phyloP scores from a whole-genome alignment of 2,113 vertebrate genomes.

The Salvator merianae region DNA sequence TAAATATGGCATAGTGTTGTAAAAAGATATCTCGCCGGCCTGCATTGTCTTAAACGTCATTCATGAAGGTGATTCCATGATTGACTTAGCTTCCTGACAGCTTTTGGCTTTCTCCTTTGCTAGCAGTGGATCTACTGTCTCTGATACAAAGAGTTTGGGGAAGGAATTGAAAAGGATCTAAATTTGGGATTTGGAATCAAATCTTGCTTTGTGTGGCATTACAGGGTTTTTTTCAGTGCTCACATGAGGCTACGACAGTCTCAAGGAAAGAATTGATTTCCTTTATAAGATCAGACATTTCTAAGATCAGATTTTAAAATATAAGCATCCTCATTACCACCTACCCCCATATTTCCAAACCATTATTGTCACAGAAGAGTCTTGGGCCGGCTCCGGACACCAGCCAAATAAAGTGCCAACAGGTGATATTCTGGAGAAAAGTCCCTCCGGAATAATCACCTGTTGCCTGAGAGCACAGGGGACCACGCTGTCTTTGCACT shows the following conservation, averaged over 20 bases:
- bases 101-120: neutral
- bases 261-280: neutral
- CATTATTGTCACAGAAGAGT: neutral
- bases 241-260: neutral
- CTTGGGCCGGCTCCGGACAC: too few relatives aligned
- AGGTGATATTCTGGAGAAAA: too few relatives aligned
- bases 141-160: neutral
- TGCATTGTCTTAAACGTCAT: constrained; percentile 29
- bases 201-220: neutral
- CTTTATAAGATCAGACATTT: neutral
- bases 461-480: too few relatives aligned
- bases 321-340: neutral
- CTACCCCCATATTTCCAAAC: neutral
- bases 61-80: constrained; percentile 26
- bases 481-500: too few relatives aligned
- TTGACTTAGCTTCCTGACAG: neutral
- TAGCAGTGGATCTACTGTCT: neutral
- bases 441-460: too few relatives aligned
- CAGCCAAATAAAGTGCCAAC: too few relatives aligned
- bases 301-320: neutral
- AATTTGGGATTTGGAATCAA: neutral
- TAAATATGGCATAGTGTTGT: constrained; percentile 55
- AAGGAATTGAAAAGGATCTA: constrained; percentile 2
- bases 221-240: neutral
- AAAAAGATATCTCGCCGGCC: constrained; percentile 47